phyloP scores from a whole-genome alignment of 2,113 vertebrate genomes.

The Ranitomeya variabilis region DNA sequence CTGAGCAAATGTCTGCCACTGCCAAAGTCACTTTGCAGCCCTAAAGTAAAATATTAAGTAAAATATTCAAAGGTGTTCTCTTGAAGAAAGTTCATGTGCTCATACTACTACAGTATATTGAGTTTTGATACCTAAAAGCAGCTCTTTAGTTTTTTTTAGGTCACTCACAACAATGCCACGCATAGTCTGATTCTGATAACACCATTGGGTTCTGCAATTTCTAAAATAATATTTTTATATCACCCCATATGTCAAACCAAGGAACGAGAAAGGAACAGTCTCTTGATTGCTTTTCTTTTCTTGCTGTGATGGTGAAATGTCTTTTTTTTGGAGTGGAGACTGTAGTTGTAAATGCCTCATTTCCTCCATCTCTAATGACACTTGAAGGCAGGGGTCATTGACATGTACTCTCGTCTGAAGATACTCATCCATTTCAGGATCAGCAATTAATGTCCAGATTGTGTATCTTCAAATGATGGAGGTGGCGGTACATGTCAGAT shows the following conservation, averaged over 20 bases:
- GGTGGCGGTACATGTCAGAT: conserved; percentile 13
- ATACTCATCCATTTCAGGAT: not conserved
- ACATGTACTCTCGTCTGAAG: conserved; percentile 32
- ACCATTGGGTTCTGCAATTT: not conserved
- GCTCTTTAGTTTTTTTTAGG: no score
- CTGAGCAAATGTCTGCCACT: no score
- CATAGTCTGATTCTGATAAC: not conserved
- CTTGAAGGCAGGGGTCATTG: conserved; percentile 2
- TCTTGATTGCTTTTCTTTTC: not conserved
- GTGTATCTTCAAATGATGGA: not conserved
- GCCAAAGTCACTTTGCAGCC: no score
- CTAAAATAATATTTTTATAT: not conserved
- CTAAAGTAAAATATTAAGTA: no score
- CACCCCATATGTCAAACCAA: not conserved
- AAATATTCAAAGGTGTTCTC: no score
- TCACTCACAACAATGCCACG: no score
- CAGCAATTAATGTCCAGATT: conserved; percentile 14
- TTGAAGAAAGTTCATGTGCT: no score
- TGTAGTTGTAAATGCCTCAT: not conserved
- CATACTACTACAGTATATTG: no score
- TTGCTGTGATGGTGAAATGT: conserved; percentile 10
- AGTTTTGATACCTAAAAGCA: no score
- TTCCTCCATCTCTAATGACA: conserved; percentile 22
- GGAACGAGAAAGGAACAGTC: not conserved
- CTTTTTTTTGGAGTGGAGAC: conserved; percentile 30